These are phyloP conservation scores for Sorex maritimensis DNA, from an alignment of 2,797 vertebrate species.

Conservation along the genomic window DNA sequence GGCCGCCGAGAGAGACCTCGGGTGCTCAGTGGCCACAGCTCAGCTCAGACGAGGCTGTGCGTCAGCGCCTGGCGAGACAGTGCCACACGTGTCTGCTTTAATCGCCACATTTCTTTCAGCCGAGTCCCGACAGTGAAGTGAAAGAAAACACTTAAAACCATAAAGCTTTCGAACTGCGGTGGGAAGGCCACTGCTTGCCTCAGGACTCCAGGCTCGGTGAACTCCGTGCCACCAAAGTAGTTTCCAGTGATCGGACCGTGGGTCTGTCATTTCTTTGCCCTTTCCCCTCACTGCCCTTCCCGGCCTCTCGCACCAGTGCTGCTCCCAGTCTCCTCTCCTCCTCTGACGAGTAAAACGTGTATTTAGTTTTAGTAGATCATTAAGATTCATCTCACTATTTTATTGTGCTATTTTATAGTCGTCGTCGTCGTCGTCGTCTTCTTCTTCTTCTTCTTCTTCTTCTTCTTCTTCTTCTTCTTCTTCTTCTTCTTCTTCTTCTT, in stretches of 20 bases:
- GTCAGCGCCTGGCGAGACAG: neutral
- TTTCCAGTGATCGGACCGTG: neutral
- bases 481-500: too few relatives aligned
- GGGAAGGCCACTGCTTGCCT: conserved; percentile 8
- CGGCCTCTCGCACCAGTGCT: neutral
- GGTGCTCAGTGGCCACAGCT: too few relatives aligned
- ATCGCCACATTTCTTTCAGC: neutral
- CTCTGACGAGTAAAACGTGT: conserved; percentile 23
- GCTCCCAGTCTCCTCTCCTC: neutral
- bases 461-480: too few relatives aligned
- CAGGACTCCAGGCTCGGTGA: neutral
- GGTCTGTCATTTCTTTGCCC: neutral
- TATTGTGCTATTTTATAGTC: too few relatives aligned
- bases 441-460: too few relatives aligned
- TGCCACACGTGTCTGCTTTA: neutral
- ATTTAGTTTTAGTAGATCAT: conserved; percentile 52
- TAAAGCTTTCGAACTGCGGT: neutral
- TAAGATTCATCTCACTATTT: conserved; percentile 3
- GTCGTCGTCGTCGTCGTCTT: too few relatives aligned
- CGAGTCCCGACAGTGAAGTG: neutral
- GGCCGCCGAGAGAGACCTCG: too few relatives aligned
- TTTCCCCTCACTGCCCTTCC: neutral
- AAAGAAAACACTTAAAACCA: neutral
- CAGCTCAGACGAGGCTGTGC: neutral
- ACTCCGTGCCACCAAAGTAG: neutral